A percentile compares a stretch with the other conserved stretches of the same genome.
These are phyloP conservation scores for Xiphorhynchus erythropygius DNA, from an alignment of 2,797 vertebrate genomes.

Conservation along the genomic window DNA sequence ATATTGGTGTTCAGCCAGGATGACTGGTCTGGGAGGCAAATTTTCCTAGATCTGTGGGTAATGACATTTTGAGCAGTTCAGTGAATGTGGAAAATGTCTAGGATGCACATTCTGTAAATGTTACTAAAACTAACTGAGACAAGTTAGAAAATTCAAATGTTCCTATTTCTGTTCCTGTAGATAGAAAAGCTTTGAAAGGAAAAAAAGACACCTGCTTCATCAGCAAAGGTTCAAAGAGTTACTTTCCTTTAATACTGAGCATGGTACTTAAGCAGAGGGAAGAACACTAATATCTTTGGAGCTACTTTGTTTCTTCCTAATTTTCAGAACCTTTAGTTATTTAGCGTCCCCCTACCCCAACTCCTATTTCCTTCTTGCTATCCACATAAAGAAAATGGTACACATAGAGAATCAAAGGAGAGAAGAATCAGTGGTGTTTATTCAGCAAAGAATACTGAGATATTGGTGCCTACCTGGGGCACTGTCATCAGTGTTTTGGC, in stretches of 20 bases:
- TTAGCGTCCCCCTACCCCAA: not conserved
- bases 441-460: not conserved
- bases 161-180: not conserved
- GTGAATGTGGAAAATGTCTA: not conserved
- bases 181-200: not conserved
- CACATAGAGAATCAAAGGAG: not conserved
- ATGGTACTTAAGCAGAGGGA: not conserved
- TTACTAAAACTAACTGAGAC: not conserved
- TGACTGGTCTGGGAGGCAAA: not conserved
- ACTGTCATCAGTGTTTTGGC: not conserved
- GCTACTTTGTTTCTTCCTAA: not conserved
- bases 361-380: not conserved
- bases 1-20: not conserved
- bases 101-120: not conserved
- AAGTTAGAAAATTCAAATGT: not conserved
- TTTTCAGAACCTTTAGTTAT: not conserved
- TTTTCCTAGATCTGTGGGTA: constrained; percentile 20
- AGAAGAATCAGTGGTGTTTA: not conserved
- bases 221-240: not conserved
- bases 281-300: not conserved
- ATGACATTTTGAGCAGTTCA: constrained; percentile 41
- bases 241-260: not conserved
- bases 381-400: not conserved
- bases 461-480: not conserved
- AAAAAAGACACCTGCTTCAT: not conserved